Conservation (phyloP, 2,113 vertebrate species). For the Condylura cristata region DNA sequence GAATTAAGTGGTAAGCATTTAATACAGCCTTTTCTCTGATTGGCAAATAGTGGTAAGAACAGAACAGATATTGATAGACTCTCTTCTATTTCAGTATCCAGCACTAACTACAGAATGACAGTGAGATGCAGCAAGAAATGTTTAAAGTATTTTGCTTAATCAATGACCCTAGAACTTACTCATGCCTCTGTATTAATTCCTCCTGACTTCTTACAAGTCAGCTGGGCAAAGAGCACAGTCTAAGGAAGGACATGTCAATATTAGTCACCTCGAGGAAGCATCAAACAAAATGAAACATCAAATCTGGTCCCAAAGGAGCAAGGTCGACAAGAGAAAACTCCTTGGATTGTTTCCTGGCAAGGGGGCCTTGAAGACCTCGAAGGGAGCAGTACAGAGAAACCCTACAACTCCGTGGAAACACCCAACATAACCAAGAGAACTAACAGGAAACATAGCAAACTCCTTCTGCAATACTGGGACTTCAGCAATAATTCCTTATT, state of each 20-base stretch:
- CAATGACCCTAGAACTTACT: neutral
- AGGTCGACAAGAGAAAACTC: neutral
- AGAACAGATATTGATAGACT: neutral
- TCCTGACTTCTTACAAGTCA: neutral
- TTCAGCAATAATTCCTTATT: neutral
- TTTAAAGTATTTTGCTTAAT: neutral
- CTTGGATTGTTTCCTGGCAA: neutral
- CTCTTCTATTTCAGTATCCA: neutral
- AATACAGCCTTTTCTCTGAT: neutral
- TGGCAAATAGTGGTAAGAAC: neutral
- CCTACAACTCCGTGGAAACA: neutral
- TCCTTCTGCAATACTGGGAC: neutral
- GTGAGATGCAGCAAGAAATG: neutral
- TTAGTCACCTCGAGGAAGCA: neutral
- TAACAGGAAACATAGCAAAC: neutral
- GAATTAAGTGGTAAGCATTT: constrained; percentile 28
- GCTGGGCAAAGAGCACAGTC: neutral
- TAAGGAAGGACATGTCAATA: constrained; percentile 29
- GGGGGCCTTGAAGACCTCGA: neutral
- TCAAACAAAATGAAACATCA: constrained; percentile 50
- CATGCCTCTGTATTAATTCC: neutral
- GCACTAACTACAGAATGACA: neutral
- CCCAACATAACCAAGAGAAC: neutral
- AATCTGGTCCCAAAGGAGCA: neutral
- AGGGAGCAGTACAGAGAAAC: neutral